Base-by-base conservation (phyloP, 2,113 vertebrate genomes). In the Eretmochelys imbricata region DNA sequence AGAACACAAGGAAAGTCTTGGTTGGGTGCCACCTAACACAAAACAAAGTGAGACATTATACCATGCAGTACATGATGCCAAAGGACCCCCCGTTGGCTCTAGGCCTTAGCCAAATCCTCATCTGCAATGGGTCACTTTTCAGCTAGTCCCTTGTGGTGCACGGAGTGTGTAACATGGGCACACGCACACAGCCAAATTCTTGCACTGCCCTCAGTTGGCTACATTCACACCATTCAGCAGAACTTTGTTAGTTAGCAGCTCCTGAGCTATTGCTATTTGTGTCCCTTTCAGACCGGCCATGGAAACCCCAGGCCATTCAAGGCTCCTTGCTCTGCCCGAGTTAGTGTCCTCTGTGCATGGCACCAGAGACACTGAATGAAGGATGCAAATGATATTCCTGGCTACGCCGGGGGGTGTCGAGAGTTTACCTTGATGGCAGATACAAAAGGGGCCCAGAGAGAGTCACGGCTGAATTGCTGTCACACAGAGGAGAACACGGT, bases 401-500 rank as follows among this genome's bases (percentile, higher is more conserved):
- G 48, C 69, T 59, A 57, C 78, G 38, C 81, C 80, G 81, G 53
- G 91, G 87, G 29, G 25, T 92, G 62, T 38, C 35, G 0, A 3
- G 91, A 84, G 94, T 93, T 84, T 88, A 49, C 78, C 84, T 94
- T 84, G 87, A 78, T 94, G 93, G 84, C 51, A 35, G 85, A 53
- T 89, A 94, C 72, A 89, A 86, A 29, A 90, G 89, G 65, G n/a
- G 48, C 65, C 93, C 80, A 79, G 88, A 54, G 91, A 85, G 93
- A 72, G 94, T 78, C 31, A 31, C 42, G 53, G 91, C 69, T 0
- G 24, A 91, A 95, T 87, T 83, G 84, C 89, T 96, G 91, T 93
- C 88, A 85, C 53, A 86, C 80, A 90, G 94, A 84, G 83, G 93
- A 87, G 89, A 79, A 86, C 85, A 86, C n/a, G 85, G 89, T 91